Conservation (phyloP, 2,888 invertebrate species). For the Megastigmus dorsalis region DNA sequence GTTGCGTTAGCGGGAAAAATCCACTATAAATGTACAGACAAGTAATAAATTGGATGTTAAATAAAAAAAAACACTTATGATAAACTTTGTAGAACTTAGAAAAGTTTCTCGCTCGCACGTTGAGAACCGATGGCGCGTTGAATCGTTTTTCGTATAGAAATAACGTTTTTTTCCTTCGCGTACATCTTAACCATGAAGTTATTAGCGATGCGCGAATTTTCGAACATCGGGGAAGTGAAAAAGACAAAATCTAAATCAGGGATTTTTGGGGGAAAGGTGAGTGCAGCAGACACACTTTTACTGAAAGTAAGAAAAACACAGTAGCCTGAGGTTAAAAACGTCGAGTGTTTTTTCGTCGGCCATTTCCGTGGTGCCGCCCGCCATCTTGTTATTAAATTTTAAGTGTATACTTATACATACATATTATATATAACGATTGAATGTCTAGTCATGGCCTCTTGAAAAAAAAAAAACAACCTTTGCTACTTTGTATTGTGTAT, state of each 20-base stretch:
- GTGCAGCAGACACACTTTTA: slow-evolving; percentile 28
- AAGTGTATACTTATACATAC: slow-evolving; percentile 61
- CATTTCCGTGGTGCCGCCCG: slow-evolving; percentile 71
- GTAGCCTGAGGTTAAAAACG: slow-evolving; percentile 50
- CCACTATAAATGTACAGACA: slow-evolving; percentile 29
- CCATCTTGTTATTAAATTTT: slow-evolving; percentile 74
- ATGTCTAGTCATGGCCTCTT: slow-evolving; percentile 75
- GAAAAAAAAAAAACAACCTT: slow-evolving; percentile 66
- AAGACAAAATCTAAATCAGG: background rate
- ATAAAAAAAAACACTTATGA: slow-evolving; percentile 9
- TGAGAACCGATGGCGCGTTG: slow-evolving; percentile 32
- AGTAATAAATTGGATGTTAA: slow-evolving; percentile 48
- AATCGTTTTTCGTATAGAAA: slow-evolving; percentile 18
- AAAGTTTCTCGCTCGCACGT: slow-evolving; percentile 39
- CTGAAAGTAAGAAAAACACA: slow-evolving; percentile 52
- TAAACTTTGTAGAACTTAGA: slow-evolving; percentile 42
- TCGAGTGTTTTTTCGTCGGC: slow-evolving; percentile 66
- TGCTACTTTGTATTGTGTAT: slow-evolving; percentile 65
- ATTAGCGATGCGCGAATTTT: background rate
- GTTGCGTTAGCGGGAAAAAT: slow-evolving; percentile 8
- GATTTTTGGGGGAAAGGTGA: background rate
- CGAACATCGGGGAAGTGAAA: background rate
- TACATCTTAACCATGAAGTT: background rate
- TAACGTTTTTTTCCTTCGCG: background rate
- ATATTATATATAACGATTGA: slow-evolving; percentile 65